These are phyloP conservation scores for Isichthys henryi DNA, from an alignment of 2,113 vertebrate species.

Conservation along the genomic window DNA sequence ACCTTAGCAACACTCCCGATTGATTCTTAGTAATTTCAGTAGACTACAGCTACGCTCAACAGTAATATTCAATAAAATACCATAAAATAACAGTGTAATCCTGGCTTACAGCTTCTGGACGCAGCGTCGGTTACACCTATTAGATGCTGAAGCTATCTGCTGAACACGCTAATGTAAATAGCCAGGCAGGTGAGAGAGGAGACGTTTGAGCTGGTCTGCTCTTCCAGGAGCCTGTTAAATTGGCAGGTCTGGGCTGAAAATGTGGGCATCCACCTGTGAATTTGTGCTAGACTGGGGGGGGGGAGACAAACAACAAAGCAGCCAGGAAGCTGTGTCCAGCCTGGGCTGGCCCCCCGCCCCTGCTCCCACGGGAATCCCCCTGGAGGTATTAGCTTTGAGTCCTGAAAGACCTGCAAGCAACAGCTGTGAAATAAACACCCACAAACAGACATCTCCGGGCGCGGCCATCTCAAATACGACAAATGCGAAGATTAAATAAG, in stretches of 20 bases:
- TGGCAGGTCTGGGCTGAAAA: background rate
- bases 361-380: background rate
- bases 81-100: background rate
- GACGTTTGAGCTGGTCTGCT: background rate
- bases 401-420: background rate
- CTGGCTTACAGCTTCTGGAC: background rate
- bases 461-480: background rate
- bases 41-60: background rate
- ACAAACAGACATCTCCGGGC: background rate
- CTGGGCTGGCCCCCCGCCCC: background rate
- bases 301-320: background rate
- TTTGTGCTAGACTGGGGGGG: background rate
- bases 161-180: background rate
- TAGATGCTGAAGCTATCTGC: constrained; percentile 1
- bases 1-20: background rate
- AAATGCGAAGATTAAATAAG: background rate
- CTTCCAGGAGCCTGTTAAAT: background rate
- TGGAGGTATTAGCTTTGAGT: background rate
- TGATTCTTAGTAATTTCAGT: background rate
- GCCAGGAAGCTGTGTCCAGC: background rate
- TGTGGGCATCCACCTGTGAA: background rate
- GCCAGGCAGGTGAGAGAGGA: background rate
- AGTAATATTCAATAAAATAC: background rate
- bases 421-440: constrained; percentile 15
- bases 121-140: background rate